Conservation (phyloP, 2,797 vertebrate species). For the Gallinago solitaria region DNA sequence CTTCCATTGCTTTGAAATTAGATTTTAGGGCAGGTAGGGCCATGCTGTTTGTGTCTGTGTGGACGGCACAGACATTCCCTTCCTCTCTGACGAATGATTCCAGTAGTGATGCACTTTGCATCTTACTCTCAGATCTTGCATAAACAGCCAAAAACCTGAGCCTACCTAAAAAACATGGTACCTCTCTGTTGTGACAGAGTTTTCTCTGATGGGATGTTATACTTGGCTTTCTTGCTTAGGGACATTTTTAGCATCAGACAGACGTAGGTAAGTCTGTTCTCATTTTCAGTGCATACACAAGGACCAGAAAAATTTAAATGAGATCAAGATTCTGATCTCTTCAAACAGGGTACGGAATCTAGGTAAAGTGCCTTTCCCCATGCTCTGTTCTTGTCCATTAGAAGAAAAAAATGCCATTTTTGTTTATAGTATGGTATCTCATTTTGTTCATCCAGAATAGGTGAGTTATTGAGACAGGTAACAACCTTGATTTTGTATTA, state of each 20-base stretch:
- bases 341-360: background rate
- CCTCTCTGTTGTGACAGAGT: background rate
- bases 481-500: background rate
- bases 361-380: background rate
- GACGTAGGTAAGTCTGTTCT: background rate
- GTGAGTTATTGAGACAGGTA: background rate
- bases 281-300: background rate
- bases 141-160: background rate
- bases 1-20: background rate
- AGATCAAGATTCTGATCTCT: background rate
- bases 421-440: background rate
- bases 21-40: background rate
- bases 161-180: background rate
- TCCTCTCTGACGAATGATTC: background rate
- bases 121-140: background rate
- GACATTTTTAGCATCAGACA: background rate
- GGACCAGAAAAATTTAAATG: background rate
- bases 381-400: background rate
- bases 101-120: background rate
- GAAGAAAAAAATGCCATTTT: background rate
- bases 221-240: background rate
- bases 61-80: background rate
- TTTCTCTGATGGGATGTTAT: background rate
- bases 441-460: background rate
- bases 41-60: background rate